Base-by-base conservation (phyloP, 92 coral and sea anemone genomes). In the Chrysogorgia sp. region DNA sequence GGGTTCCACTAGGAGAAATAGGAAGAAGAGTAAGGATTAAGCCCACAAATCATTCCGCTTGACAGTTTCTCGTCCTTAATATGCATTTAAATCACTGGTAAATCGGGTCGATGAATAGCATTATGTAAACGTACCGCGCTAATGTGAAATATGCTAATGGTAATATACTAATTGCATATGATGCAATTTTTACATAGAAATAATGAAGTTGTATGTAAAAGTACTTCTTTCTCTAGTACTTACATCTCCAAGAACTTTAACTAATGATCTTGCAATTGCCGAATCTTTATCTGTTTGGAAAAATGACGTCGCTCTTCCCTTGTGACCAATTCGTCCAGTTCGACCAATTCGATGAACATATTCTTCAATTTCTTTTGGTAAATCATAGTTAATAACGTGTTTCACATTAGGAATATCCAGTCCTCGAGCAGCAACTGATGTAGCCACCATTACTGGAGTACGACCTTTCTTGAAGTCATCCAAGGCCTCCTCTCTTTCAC, bases 371-470 rank as follows among this genome's bases (percentile, higher is more conserved):
- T 83, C 92, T 63, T 91, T 92, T 5, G 99, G 99, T 30, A 96
- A 83, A 68, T 96, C 99, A 60, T 85, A 96, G 83, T 96, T 96
- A 79, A 96, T 86, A 57, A 96, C 99, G 48, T 96, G 99, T 33
- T 92, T 92, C 4, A 96, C 99, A 84, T 96, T 91, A 77, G 96
- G 92, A 72, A 96, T 96, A 43, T 96, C 99, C 53, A 96, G 90
- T 34, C 99, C 99, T 52, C 99, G 97, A 7, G 99, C 99, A 1
- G 99, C 99, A 21, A 96, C 99, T 52, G 99, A 96, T 13, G 99
- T 96, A n/a, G 97, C 99, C 43, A 96, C 99, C 70, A 91, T 84
- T 17, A 92, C 87, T 26, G 90, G 87, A 2, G 99, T 96, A 41
- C 99, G 91, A 19, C 99, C 99, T 66, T 66, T 88, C 70, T 96